Evolutionary conservation across 2,888 invertebrate genomes (phyloP), one percentile per base, ranked within the genome.

Genomic region (Apamea monoglypha): DNA sequence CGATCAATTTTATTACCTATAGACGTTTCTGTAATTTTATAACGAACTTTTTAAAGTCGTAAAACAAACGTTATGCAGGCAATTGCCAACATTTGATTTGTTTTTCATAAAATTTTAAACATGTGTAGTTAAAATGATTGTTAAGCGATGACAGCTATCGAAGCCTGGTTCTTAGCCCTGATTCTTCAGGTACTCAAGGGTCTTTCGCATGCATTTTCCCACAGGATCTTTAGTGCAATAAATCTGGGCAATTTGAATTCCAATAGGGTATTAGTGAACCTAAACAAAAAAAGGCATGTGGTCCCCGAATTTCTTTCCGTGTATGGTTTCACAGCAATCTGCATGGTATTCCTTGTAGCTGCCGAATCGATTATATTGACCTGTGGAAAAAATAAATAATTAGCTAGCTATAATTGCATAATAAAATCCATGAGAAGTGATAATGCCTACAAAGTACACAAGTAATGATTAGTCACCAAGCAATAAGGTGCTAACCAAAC

Each of bases 401-500:
- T 32, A 14, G 44, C 18, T 44, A 61, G n/a, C 14, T 66, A 67
- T 67, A 5, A 67, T 68, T 21, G 44, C 64, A 32, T 40, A 73
- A 66, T 21, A 64, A 77, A 77, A 78, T 64, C 36, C 29, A 67
- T 36, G 63, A 61, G 77, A 85, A 87, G 53, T 74, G 36, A 78
- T 76, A 70, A 78, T 74, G 61, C 71, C 67, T 29, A 63, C 50
- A 87, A 78, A 76, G 59, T 76, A 87, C 66, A 73, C 78, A 85
- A 79, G 80, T 76, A 87, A 88, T 89, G 85, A 92, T 92, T 89
- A 87, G 92, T 91, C 90, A 89, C 76, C 74, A 69, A 79, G 77
- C 81, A 85, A 87, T 86, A 81, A 87, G 81, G 80, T 84, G 83
- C 83, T 81, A 85, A 78, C 68, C 25, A 66, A 84, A 84, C 85